phyloP scores from a whole-genome alignment of 2,888 invertebrate genomes.

The Tubulanus polymorphus region DNA sequence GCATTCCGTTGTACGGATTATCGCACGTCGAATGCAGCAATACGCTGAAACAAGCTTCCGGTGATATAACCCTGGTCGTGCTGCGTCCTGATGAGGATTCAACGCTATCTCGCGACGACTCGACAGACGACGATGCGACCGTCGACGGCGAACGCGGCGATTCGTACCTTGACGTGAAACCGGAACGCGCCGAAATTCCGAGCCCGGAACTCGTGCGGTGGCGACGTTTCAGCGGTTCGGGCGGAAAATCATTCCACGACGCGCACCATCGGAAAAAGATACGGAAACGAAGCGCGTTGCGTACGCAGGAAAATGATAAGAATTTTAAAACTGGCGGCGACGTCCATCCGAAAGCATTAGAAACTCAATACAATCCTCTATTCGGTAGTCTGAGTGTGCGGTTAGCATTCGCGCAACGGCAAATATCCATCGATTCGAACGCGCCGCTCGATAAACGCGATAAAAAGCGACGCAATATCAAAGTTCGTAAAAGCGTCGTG shows the following conservation, averaged over 20 bases:
- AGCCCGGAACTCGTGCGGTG: background rate
- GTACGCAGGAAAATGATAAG: too few species aligned
- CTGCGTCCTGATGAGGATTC: constrained; percentile 37
- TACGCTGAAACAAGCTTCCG: constrained; percentile 78
- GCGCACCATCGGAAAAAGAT: background rate
- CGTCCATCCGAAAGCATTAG: background rate
- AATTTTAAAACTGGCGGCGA: background rate
- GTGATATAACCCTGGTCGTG: constrained; percentile 74
- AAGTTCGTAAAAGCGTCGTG: background rate
- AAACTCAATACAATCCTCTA: background rate
- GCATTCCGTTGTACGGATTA: constrained; percentile 69
- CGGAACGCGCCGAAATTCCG: background rate
- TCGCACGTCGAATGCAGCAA: constrained; percentile 83
- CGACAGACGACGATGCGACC: background rate
- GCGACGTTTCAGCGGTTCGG: background rate
- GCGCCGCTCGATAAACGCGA: background rate
- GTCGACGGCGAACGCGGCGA: background rate
- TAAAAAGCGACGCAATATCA: too few species aligned
- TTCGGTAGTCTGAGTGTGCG: background rate
- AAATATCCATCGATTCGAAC: background rate
- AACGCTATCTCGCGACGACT: background rate
- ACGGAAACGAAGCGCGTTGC: background rate
- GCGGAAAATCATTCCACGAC: background rate
- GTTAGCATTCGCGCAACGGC: background rate
- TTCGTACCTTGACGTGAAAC: background rate